A percentile compares a stretch with the other conserved stretches of the same genome.
Evolutionary conservation across 92 coral and sea anemone species (phyloP).

Genomic region (Metridium senile): DNA sequence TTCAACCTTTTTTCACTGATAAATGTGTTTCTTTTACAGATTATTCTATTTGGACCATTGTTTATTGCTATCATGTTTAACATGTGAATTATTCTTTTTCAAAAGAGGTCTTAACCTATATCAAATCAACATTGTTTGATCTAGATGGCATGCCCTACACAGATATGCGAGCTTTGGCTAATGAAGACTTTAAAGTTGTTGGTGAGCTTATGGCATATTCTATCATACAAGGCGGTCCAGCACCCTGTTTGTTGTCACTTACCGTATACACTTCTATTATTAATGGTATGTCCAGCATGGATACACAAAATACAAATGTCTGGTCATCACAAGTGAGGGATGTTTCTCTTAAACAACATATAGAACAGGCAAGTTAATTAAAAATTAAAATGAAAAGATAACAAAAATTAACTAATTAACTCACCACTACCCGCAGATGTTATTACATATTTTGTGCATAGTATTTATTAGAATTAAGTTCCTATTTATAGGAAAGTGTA

Average conservation of each 20-base stretch:
- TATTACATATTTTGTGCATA: background rate
- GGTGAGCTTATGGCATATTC: conserved; percentile 59
- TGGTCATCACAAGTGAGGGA: conserved; percentile 42
- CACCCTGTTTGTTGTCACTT: conserved; percentile 49
- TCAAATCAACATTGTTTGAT: conserved; percentile 45
- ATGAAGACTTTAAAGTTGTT: conserved; percentile 42
- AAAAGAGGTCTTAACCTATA: conserved; percentile 40
- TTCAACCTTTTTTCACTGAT: background rate
- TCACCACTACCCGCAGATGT: background rate
- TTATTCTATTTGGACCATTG: background rate
- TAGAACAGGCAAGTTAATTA: conserved; percentile 17
- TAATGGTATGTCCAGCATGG: conserved; percentile 40
- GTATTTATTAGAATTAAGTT: background rate
- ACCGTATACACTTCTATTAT: conserved; percentile 31
- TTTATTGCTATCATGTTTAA: background rate
- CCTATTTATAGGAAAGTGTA: background rate
- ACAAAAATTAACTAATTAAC: background rate
- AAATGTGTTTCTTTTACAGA: background rate
- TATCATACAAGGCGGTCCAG: conserved; percentile 43
- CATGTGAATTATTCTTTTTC: background rate
- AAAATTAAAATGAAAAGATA: background rate
- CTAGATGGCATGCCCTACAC: conserved; percentile 35
- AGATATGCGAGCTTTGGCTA: conserved; percentile 41
- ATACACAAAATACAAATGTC: conserved; percentile 9
- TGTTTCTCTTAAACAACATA: conserved; percentile 18